Conservation (phyloP, 1,140 invertebrate genomes). For the Ostrea edulis region DNA sequence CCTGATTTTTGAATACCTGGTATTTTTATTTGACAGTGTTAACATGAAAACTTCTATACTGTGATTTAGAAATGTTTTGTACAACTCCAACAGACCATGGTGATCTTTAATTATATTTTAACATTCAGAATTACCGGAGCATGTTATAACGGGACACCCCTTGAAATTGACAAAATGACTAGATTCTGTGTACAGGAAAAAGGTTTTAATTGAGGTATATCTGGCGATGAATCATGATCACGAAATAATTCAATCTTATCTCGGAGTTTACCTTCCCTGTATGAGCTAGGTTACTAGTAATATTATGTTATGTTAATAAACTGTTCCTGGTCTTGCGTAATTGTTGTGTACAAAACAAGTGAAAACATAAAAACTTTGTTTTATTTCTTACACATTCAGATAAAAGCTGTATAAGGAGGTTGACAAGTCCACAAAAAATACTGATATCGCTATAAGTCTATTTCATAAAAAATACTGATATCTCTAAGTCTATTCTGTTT, state of each 20-base stretch:
- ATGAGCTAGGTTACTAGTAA: not conserved
- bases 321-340: not conserved
- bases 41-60: not conserved
- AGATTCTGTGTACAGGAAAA: not conserved
- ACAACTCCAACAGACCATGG: not conserved
- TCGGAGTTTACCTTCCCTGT: not conserved
- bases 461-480: no score
- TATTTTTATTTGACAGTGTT: not conserved
- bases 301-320: conserved; percentile 11
- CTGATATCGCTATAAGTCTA: no score
- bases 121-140: not conserved
- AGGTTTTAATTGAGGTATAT: not conserved
- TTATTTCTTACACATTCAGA: not conserved
- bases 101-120: not conserved
- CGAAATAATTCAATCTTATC: not conserved
- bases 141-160: not conserved
- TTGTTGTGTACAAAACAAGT: not conserved
- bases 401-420: not conserved
- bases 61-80: not conserved
- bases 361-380: not conserved
- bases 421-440: no score
- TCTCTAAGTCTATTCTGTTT: no score
- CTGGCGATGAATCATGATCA: not conserved
- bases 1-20: not conserved
- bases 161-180: not conserved